Evolutionary conservation across 2,113 vertebrate species (phyloP).

Genomic region (Syngnathus scovelli): DNA sequence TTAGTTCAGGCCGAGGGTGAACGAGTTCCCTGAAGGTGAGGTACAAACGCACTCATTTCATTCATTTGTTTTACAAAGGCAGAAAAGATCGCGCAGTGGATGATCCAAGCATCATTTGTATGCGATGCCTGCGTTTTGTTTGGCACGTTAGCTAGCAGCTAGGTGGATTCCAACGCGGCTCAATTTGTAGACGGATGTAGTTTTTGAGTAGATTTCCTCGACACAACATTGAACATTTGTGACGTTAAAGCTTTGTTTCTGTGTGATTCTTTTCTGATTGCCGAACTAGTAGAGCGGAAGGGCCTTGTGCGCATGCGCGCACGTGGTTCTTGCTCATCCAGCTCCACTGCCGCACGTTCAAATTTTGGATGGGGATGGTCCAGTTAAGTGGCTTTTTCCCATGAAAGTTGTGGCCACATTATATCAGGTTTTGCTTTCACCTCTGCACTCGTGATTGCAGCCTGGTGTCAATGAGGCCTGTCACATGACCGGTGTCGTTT

Average conservation of each 20-base stretch:
- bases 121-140: neutral
- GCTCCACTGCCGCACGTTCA: constrained; percentile 8
- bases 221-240: neutral
- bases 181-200: neutral
- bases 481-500: constrained; percentile 30
- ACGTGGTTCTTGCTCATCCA: neutral
- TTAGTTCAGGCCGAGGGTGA: rapidly evolving
- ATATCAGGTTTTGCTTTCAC: constrained; percentile 69
- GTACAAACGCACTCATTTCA: neutral
- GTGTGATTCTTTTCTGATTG: neutral
- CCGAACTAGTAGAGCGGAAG: neutral
- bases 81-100: too few species aligned
- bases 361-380: constrained; percentile 9
- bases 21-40: neutral
- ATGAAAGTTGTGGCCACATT: constrained; percentile 46
- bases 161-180: neutral
- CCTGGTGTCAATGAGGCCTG: constrained; percentile 69
- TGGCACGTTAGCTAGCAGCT: too few species aligned
- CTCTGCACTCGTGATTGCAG: constrained; percentile 36
- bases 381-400: constrained; percentile 40
- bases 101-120: neutral
- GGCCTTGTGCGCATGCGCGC: neutral
- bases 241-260: neutral
- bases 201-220: too few species aligned
- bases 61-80: neutral